These are phyloP conservation scores for Calliphora vicina DNA, from an alignment of 1,140 invertebrate species.

Conservation along the genomic window DNA sequence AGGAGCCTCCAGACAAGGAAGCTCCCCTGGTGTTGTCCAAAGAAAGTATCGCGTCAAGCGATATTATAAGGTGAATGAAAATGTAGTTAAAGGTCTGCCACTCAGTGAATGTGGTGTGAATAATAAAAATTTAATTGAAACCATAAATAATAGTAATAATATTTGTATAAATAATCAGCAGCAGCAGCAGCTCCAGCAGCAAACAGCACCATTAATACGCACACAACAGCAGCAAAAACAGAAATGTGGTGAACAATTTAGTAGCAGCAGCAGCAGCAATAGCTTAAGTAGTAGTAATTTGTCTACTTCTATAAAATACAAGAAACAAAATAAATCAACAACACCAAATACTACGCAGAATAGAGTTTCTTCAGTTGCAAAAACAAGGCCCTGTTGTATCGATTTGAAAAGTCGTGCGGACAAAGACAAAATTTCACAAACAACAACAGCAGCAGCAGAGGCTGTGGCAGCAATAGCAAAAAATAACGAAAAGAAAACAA, in stretches of 20 bases:
- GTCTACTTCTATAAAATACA: neutral
- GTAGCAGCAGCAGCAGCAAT: neutral
- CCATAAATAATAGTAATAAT: neutral
- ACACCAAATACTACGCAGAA: neutral
- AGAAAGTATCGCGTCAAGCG: slow-evolving; percentile 49
- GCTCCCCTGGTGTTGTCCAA: slow-evolving; percentile 30
- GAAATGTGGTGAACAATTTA: neutral
- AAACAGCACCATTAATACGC: neutral
- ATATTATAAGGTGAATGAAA: slow-evolving; percentile 8
- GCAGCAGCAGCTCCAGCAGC: neutral
- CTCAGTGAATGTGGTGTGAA: slow-evolving; percentile 8
- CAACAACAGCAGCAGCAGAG: neutral
- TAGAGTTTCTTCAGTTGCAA: neutral
- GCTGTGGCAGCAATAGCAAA: neutral
- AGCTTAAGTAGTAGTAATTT: neutral
- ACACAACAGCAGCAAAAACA: slow-evolving; percentile 10
- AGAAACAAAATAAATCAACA: neutral
- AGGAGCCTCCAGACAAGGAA: slow-evolving; percentile 47
- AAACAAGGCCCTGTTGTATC: neutral
- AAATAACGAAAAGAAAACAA: neutral
- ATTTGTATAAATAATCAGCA: neutral
- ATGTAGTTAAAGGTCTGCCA: neutral
- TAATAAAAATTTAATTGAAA: neutral
- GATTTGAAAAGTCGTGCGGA: neutral
- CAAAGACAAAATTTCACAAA: neutral